These are phyloP conservation scores for Calliphora vomitoria DNA, from an alignment of 2,888 invertebrate genomes.

Conservation along the genomic window DNA sequence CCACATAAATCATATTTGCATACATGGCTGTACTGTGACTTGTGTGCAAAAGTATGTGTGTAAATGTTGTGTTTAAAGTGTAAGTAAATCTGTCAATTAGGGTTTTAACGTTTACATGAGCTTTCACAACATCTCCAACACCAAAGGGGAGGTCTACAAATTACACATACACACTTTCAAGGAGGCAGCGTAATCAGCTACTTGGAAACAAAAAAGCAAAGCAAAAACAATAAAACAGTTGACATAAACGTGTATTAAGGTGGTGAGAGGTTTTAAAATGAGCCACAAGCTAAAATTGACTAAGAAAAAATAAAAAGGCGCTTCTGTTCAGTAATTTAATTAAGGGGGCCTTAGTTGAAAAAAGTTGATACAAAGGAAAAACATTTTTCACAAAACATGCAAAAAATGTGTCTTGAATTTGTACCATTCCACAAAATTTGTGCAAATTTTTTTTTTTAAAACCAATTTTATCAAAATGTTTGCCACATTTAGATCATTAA, in stretches of 20 bases:
- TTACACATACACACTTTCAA: slow-evolving; percentile 29
- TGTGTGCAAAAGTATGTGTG: slow-evolving; percentile 21
- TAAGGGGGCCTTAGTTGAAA: not conserved
- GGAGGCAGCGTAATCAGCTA: slow-evolving; percentile 26
- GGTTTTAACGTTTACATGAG: slow-evolving; percentile 67
- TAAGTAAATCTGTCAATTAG: slow-evolving; percentile 73
- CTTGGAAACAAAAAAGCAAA: slow-evolving; percentile 11
- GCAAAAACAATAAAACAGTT: slow-evolving; percentile 32
- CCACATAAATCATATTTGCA: slow-evolving; percentile 68
- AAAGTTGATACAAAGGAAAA: not conserved
- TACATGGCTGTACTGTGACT: slow-evolving; percentile 38
- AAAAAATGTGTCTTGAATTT: too few species aligned
- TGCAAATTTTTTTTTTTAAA: too few species aligned
- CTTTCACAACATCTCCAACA: slow-evolving; percentile 63
- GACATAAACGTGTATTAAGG: slow-evolving; percentile 27
- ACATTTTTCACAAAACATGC: too few species aligned
- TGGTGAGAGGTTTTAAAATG: slow-evolving; percentile 18
- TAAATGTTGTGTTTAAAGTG: slow-evolving; percentile 57
- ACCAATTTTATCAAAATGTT: too few species aligned
- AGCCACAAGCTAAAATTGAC: slow-evolving; percentile 4
- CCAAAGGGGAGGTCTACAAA: slow-evolving; percentile 39
- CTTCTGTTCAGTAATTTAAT: not conserved
- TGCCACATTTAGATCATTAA: too few species aligned
- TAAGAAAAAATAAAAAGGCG: not conserved
- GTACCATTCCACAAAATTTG: too few species aligned